phyloP scores from a whole-genome alignment of 2,113 vertebrate genomes.

The Ursus arctos region DNA sequence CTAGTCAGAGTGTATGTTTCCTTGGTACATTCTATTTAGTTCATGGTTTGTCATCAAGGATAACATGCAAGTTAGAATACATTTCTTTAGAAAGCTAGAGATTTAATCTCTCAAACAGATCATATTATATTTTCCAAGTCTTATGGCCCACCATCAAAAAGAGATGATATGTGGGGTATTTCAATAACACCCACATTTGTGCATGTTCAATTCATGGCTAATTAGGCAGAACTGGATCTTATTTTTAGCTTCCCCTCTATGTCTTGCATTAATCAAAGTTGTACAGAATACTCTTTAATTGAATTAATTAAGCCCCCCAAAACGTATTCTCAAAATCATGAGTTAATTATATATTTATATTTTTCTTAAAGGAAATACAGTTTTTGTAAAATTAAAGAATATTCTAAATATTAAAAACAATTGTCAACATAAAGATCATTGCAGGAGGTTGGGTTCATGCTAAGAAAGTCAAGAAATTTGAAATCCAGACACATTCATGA shows the following conservation, averaged over 20 bases:
- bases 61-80: background rate
- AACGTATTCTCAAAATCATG: background rate
- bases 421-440: background rate
- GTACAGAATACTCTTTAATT: background rate
- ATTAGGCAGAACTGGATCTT: background rate
- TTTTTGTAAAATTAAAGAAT: background rate
- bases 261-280: background rate
- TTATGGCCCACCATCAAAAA: background rate
- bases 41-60: background rate
- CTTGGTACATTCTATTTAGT: background rate
- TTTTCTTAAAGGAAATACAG: background rate
- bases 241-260: background rate
- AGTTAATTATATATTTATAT: background rate
- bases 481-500: background rate
- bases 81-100: background rate
- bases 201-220: background rate
- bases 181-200: background rate
- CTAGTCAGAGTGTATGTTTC: background rate
- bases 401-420: background rate
- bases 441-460: background rate
- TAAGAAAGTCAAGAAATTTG: background rate
- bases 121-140: background rate
- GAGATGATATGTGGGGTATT: background rate
- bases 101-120: background rate
- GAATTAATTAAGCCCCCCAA: background rate